Evolutionary conservation across 2,888 invertebrate genomes (phyloP).

Genomic region (Venustoraphidia nigricollis): DNA sequence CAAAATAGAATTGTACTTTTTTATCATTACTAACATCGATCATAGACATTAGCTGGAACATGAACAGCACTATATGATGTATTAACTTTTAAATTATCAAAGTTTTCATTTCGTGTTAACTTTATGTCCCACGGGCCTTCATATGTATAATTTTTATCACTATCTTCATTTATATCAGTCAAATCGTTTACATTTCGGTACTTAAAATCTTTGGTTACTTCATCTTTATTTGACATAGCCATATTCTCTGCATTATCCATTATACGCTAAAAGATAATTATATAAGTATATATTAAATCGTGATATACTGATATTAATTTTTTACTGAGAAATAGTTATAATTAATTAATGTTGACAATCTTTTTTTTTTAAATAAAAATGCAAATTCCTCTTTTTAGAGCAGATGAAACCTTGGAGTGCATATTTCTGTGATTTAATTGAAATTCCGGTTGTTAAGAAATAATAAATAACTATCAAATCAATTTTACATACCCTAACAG

Average conservation of each 20-base stretch:
- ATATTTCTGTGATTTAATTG: too few species aligned
- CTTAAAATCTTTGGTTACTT: slow-evolving; percentile 40
- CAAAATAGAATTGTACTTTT: slow-evolving; percentile 9
- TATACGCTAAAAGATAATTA: slow-evolving; percentile 42
- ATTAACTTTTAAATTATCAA: slow-evolving; percentile 63
- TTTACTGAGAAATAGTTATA: background rate
- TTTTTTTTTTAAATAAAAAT: background rate
- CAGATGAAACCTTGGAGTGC: too few species aligned
- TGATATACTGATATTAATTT: slow-evolving; percentile 3
- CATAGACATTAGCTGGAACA: slow-evolving; percentile 91
- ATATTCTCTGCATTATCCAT: slow-evolving; percentile 79
- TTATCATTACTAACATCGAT: slow-evolving; percentile 46
- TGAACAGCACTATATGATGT: slow-evolving; percentile 76
- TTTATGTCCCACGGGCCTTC: slow-evolving; percentile 3
- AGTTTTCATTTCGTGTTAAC: slow-evolving; percentile 31
- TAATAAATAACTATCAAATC: background rate
- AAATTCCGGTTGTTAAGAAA: background rate
- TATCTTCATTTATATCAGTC: slow-evolving; percentile 12
- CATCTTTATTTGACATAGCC: slow-evolving; percentile 44
- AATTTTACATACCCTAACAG: slow-evolving; percentile 48
- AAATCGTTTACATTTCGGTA: slow-evolving; percentile 59
- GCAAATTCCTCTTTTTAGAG: background rate
- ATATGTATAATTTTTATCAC: slow-evolving; percentile 3
- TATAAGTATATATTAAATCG: slow-evolving; percentile 3
- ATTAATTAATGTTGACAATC: background rate